These are phyloP conservation scores for Notoglanidium macrostoma DNA, from an alignment of 2,797 vertebrate species.

Conservation along the genomic window DNA sequence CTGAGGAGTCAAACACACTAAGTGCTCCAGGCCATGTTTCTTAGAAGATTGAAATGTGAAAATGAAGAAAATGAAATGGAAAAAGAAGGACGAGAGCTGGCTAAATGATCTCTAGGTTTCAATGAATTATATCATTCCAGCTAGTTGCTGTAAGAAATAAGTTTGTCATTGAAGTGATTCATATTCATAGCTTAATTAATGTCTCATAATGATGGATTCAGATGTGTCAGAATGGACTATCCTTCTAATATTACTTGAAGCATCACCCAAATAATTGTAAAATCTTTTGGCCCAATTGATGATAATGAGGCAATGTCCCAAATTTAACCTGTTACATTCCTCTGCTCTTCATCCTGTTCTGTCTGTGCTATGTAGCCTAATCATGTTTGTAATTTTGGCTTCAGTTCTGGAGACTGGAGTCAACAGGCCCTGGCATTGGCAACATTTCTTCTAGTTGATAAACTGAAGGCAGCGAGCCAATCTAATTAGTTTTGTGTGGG, in stretches of 20 bases:
- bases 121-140: constrained; percentile 5
- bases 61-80: background rate
- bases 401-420: constrained; percentile 32
- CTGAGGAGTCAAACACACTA: constrained; percentile 27
- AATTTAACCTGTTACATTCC: constrained; percentile 35
- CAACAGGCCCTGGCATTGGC: constrained; percentile 46
- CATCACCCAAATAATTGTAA: background rate
- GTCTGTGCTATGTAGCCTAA: constrained; percentile 33
- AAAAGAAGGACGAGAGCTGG: background rate
- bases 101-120: constrained; percentile 13
- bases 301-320: constrained; percentile 20
- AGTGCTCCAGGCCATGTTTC: constrained; percentile 27
- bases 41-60: constrained; percentile 10
- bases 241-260: background rate
- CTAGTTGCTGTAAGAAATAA: constrained; percentile 11
- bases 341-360: constrained; percentile 35
- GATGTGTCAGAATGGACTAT: background rate
- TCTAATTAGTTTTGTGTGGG: constrained; percentile 57
- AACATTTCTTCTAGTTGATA: constrained; percentile 56
- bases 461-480: constrained; percentile 56
- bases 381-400: constrained; percentile 48
- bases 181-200: constrained; percentile 21
- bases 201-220: background rate
- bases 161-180: constrained; percentile 24
- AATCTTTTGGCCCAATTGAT: constrained; percentile 4